Evolutionary conservation across 2,113 vertebrate species (phyloP).

Genomic region (Lycaon pictus): DNA sequence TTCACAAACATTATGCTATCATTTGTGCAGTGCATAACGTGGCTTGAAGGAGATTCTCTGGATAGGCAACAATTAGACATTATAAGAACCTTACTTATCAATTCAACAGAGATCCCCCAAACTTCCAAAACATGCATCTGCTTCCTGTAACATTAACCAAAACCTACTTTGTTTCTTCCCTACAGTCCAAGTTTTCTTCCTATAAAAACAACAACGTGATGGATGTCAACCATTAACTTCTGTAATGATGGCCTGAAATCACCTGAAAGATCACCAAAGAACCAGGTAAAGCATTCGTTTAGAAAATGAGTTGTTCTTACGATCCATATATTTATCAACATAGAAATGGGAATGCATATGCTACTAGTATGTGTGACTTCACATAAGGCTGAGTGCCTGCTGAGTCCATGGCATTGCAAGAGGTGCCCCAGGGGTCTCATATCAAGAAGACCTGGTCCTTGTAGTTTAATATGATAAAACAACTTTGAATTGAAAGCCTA

Average conservation of each 20-base stretch:
- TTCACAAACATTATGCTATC: slow-evolving; percentile 22
- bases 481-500: slow-evolving; percentile 51
- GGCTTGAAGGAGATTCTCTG: slow-evolving; percentile 24
- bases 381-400: slow-evolving; percentile 13
- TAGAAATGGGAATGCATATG: slow-evolving; percentile 16
- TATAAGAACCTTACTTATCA: neutral
- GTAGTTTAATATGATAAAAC: slow-evolving; percentile 62
- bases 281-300: slow-evolving; percentile 21
- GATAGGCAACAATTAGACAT: neutral
- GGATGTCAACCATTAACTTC: slow-evolving; percentile 31
- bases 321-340: slow-evolving; percentile 30
- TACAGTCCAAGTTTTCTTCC: slow-evolving; percentile 27
- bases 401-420: slow-evolving; percentile 2
- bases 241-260: neutral
- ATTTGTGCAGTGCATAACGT: slow-evolving; percentile 36
- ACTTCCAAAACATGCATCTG: slow-evolving; percentile 33
- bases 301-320: slow-evolving; percentile 54
- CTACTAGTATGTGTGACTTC: neutral
- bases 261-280: slow-evolving; percentile 28
- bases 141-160: slow-evolving; percentile 48
- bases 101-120: neutral
- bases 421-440: neutral
- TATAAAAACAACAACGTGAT: slow-evolving; percentile 37
- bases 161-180: slow-evolving; percentile 30
- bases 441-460: slow-evolving; percentile 37